phyloP scores from a whole-genome alignment of 1,140 invertebrate genomes.

The Aphelenchoides avenae region DNA sequence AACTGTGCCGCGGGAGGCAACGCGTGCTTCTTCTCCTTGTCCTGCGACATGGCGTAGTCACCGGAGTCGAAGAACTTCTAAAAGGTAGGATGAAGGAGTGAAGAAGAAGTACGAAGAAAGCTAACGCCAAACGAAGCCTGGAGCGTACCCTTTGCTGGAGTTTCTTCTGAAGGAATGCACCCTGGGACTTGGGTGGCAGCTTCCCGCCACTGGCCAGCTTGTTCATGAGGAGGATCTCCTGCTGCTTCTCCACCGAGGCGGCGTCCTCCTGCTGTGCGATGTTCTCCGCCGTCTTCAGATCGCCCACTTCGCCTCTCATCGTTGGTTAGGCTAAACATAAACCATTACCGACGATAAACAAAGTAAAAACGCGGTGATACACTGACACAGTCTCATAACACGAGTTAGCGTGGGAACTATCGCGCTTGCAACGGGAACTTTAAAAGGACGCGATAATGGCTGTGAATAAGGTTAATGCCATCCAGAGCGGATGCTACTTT shows the following conservation, averaged over 20 bases:
- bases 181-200: slow-evolving; percentile 53
- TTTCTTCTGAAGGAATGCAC: slow-evolving; percentile 54
- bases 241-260: slow-evolving; percentile 51
- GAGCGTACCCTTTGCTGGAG: slow-evolving; percentile 55
- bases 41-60: slow-evolving; percentile 57
- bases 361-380: too few species aligned
- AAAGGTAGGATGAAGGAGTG: slow-evolving; percentile 19
- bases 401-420: neutral
- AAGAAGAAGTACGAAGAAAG: slow-evolving; percentile 6
- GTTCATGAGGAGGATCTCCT: slow-evolving; percentile 57
- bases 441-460: too few species aligned
- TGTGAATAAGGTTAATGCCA: too few species aligned
- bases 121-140: slow-evolving; percentile 19
- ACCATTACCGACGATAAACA: too few species aligned
- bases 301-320: slow-evolving; percentile 19
- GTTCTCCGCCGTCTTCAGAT: slow-evolving; percentile 10
- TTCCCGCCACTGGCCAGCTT: slow-evolving; percentile 52
- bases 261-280: slow-evolving; percentile 21
- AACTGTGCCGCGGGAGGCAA: slow-evolving; percentile 13
- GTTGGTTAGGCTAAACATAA: too few species aligned
- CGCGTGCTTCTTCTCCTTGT: slow-evolving; percentile 47
- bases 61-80: slow-evolving; percentile 59
- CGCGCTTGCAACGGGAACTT: too few species aligned
- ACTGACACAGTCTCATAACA: slow-evolving; percentile 8
- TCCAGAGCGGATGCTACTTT: neutral